Evolutionary conservation across 2,797 vertebrate genomes (phyloP).

Genomic region (Rhynchonycteris naso): DNA sequence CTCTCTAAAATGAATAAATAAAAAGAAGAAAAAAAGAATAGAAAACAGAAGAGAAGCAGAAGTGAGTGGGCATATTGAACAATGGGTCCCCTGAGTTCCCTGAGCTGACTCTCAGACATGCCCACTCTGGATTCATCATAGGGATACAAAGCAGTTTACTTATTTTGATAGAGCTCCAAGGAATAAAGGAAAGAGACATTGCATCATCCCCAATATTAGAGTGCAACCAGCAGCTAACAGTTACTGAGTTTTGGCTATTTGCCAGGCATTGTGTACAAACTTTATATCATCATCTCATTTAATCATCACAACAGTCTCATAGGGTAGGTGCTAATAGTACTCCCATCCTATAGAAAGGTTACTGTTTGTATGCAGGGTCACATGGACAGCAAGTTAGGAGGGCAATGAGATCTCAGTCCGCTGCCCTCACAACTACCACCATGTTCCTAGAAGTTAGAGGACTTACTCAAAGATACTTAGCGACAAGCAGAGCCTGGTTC

Average conservation of each 20-base stretch:
- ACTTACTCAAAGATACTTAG: not conserved
- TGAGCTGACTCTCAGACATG: not conserved
- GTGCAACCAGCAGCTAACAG: not conserved
- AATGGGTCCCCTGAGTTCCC: not conserved
- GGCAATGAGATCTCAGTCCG: not conserved
- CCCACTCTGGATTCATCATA: not conserved
- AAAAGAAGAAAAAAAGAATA: not conserved
- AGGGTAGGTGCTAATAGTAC: not conserved
- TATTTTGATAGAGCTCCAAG: not conserved
- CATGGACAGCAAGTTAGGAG: not conserved
- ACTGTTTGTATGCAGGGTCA: rapidly evolving
- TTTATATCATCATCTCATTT: not conserved
- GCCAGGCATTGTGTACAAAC: not conserved
- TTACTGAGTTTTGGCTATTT: not conserved
- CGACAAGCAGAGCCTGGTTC: not conserved
- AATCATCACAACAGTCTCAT: not conserved
- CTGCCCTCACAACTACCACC: not conserved
- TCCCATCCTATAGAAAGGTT: no score
- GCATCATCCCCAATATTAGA: not conserved
- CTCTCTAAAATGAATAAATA: not conserved
- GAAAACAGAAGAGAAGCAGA: not conserved
- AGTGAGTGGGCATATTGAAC: not conserved
- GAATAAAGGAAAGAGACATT: not conserved
- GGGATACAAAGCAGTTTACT: not conserved
- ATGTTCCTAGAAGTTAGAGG: not conserved